Conservation (phyloP, 2,797 vertebrate species). For the Clarias fuscus region DNA sequence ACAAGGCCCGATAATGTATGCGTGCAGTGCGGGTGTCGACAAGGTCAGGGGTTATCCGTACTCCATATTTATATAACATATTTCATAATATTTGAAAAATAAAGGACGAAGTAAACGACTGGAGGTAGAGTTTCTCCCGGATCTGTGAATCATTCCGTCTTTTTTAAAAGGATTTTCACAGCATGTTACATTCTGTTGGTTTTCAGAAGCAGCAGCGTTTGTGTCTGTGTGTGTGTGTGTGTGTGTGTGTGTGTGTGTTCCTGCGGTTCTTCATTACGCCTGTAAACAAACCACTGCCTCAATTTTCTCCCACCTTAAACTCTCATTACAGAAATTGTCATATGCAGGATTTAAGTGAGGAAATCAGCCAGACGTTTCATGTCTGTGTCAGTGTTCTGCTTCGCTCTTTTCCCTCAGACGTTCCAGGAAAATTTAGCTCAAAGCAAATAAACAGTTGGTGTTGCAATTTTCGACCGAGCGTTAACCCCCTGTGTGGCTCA, state of each 20-base stretch:
- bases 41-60: neutral
- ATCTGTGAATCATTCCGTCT: neutral
- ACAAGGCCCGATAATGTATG: constrained; percentile 18
- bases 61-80: constrained; percentile 14
- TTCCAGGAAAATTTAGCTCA: neutral
- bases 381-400: neutral
- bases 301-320: constrained; percentile 6
- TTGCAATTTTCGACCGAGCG: neutral
- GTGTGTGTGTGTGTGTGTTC: neutral
- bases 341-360: neutral
- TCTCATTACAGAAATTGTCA: constrained; percentile 10
- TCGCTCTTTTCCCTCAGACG: neutral
- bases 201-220: neutral
- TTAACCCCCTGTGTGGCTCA: neutral
- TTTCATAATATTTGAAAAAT: neutral
- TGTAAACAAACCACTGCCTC: constrained; percentile 28
- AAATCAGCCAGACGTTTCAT: constrained; percentile 6
- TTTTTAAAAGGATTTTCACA: neutral
- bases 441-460: constrained; percentile 8
- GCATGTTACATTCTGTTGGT: neutral
- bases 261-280: constrained; percentile 24
- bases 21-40: neutral
- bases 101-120: neutral
- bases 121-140: too few species aligned
- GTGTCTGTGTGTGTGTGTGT: neutral